Conservation (phyloP, 2,888 invertebrate genomes). For the Bombylius discolor region DNA sequence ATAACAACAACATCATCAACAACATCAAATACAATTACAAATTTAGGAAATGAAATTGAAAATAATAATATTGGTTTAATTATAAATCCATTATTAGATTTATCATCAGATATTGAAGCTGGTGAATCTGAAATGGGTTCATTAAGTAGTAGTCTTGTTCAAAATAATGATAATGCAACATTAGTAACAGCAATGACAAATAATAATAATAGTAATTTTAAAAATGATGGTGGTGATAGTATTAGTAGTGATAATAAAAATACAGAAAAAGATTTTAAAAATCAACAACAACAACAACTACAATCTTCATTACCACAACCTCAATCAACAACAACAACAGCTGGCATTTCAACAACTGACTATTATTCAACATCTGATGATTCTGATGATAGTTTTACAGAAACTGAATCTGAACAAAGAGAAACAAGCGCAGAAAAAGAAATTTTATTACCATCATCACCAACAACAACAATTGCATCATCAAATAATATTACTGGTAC, state of each 20-base stretch:
- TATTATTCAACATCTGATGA: conserved; percentile 24
- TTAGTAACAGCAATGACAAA: not conserved
- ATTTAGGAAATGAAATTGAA: conserved; percentile 18
- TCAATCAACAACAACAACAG: not conserved
- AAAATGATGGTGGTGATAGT: not conserved
- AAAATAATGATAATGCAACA: conserved; percentile 6
- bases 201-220: conserved; percentile 17
- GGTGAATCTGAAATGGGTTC: conserved; percentile 22
- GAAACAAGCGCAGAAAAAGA: conserved; percentile 33
- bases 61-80: conserved; percentile 45
- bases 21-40: conserved; percentile 14
- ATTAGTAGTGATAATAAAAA: not conserved
- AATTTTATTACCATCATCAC: conserved; percentile 15
- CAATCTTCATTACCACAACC: too few relatives aligned
- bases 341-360: not conserved
- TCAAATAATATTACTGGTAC: not conserved
- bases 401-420: conserved; percentile 32
- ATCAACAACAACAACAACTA: not conserved
- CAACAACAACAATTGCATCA: too few relatives aligned
- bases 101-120: conserved; percentile 29
- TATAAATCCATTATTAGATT: conserved; percentile 49
- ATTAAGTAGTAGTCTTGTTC: conserved; percentile 15
- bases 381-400: conserved; percentile 30
- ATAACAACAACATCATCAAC: conserved; percentile 11
- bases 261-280: conserved; percentile 3